Base-by-base conservation (phyloP, 2,113 vertebrate genomes). In the Thermophis baileyi region DNA sequence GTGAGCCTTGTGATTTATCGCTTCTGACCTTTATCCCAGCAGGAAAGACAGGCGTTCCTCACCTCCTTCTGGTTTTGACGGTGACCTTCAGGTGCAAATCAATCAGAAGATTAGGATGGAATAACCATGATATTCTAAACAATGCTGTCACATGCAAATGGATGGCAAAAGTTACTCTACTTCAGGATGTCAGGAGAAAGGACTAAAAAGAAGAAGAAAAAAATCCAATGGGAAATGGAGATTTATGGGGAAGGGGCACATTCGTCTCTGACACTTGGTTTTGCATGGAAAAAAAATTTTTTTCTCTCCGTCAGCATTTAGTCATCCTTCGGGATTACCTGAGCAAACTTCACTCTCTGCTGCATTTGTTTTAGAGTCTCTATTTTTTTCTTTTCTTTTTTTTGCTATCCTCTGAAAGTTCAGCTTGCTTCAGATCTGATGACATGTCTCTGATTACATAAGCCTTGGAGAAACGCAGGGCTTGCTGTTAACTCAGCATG, bases 21-120 rank as follows among this genome's bases (percentile, higher is more conserved):
- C 35, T 8, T 2, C 60, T 92, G 92, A 63, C 86, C 88, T 93
- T 93, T 60, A 0, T 35, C 60, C 91, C 54, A 46, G 91, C 47
- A 94, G 51, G 16, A n/a, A 81, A 93, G 92, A 10, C 47, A 50
- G 49, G 44, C 88, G 87, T 47, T 0, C 87, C 87, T 92, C 63
- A 27, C 91, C 94, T 94, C 88, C 92, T 27, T 54, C 74, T 14
- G 0, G 20, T 74, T 91, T 94, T 92, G 95, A 86, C 69, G 81
- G 87, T 57, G 88, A 92, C 93, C 93, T 93, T 93, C 5, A 51
- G 89, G 81, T 22, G 2, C 22, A 54, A 55, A 89, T 60, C 85
- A 86, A 87, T 55, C 85, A 40, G 25, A 49, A 53, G 57, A 85
- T 96, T 91, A 50, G 89, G 91, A 44, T 47, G 49, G 51, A 93